A percentile compares a stretch with the other conserved stretches of the same genome.
These are phyloP conservation scores for Micronisus gabar DNA, from an alignment of 2,113 vertebrate species.

Conservation along the genomic window DNA sequence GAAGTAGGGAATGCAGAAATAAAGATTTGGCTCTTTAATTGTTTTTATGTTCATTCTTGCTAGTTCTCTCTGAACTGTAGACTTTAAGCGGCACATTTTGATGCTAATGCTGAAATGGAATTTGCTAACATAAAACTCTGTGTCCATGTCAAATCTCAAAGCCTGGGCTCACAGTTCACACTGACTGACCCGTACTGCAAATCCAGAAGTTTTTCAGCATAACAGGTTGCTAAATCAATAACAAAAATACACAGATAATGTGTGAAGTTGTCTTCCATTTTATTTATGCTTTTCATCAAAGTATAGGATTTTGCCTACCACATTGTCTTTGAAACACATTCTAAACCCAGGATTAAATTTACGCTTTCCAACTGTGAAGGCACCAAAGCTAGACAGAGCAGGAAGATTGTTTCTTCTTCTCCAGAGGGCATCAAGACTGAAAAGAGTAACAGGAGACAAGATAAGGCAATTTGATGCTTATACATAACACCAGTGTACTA, in stretches of 20 bases:
- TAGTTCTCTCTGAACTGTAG: neutral
- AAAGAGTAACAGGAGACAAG: neutral
- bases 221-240: neutral
- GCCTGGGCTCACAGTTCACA: neutral
- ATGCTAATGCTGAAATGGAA: neutral
- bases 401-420: neutral
- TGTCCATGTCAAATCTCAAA: neutral
- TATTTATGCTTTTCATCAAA: neutral
- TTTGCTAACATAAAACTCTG: neutral
- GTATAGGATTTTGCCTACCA: neutral
- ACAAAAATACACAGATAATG: neutral
- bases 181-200: neutral
- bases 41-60: neutral
- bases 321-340: neutral
- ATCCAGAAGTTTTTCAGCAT: neutral
- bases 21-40: neutral
- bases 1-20: neutral
- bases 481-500: neutral
- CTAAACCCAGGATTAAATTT: neutral
- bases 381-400: neutral
- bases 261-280: neutral
- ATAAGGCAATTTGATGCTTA: neutral
- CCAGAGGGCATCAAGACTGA: neutral
- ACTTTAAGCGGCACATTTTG: neutral
- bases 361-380: neutral